Conservation (phyloP, 2,113 vertebrate species). For the Hippocampus mohnikei region DNA sequence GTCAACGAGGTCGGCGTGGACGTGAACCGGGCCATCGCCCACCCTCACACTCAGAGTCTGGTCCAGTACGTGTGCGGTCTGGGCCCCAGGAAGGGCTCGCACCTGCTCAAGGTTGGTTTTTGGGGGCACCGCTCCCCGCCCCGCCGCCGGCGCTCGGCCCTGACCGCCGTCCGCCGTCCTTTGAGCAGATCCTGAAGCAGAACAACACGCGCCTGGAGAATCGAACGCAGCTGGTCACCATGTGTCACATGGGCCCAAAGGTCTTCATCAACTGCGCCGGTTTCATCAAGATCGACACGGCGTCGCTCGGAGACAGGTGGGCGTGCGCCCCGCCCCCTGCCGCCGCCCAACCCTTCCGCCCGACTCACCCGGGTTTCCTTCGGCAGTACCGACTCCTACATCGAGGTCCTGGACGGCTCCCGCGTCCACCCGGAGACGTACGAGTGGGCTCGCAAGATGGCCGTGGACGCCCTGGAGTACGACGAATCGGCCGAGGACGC, state of each 20-base stretch:
- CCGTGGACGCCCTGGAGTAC: constrained; percentile 93
- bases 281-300: constrained; percentile 98
- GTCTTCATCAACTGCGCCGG: constrained; percentile 99
- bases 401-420: constrained; percentile 95
- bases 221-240: constrained; percentile 95
- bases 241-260: constrained; percentile 99
- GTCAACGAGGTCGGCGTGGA: constrained; percentile 98
- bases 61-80: constrained; percentile 95
- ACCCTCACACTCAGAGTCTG: constrained; percentile 93
- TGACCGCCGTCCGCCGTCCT: constrained; percentile 2
- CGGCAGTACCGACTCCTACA: constrained; percentile 95
- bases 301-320: constrained; percentile 93
- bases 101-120: constrained; percentile 86
- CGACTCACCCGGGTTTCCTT: neutral
- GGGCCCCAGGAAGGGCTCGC: constrained; percentile 91
- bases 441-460: constrained; percentile 98
- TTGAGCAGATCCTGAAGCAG: constrained; percentile 89
- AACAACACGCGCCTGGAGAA: constrained; percentile 97
- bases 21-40: constrained; percentile 91
- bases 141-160: neutral
- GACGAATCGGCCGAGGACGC: constrained; percentile 98
- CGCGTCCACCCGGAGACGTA: constrained; percentile 97
- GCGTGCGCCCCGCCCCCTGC: neutral
- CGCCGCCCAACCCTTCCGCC: neutral
- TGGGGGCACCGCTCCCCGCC: neutral